Conservation (phyloP, 2,113 vertebrate species). For the Gambusia holbrooki region DNA sequence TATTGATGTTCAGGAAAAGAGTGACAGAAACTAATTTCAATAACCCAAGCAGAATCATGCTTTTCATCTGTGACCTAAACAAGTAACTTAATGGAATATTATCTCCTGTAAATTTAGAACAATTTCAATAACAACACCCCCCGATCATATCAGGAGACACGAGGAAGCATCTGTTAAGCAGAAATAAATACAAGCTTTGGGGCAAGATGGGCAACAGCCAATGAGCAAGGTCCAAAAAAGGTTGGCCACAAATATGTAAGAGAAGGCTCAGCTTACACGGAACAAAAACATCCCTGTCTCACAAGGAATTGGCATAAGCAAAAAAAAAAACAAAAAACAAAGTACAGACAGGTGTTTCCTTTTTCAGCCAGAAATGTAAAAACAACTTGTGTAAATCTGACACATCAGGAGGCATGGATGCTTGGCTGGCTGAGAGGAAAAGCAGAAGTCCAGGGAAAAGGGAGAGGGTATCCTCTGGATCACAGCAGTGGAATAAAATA, state of each 20-base stretch:
- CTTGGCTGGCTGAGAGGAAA: slow-evolving; percentile 29
- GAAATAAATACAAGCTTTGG: slow-evolving; percentile 38
- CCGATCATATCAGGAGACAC: slow-evolving; percentile 23
- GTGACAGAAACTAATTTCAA: background rate
- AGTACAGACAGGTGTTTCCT: slow-evolving; percentile 23
- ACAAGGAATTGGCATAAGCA: slow-evolving; percentile 10
- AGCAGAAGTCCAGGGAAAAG: slow-evolving; percentile 28
- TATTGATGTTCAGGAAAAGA: background rate
- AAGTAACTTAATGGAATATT: background rate
- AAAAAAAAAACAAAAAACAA: slow-evolving; percentile 18
- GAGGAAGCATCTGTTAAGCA: slow-evolving; percentile 43
- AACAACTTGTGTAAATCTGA: slow-evolving; percentile 34
- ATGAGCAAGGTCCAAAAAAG: slow-evolving; percentile 24
- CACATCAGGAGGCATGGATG: slow-evolving; percentile 23
- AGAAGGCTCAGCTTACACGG: slow-evolving; percentile 28
- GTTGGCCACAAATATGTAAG: slow-evolving; percentile 57
- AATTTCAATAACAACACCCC: slow-evolving; percentile 1
- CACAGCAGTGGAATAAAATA: slow-evolving; percentile 39
- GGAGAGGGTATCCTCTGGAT: slow-evolving; percentile 45
- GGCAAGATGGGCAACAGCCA: slow-evolving; percentile 30
- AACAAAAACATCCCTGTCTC: slow-evolving; percentile 47
- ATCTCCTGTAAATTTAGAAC: slow-evolving; percentile 9
- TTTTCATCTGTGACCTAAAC: background rate
- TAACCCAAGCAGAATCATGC: too few species aligned
- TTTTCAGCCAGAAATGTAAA: slow-evolving; percentile 33